Evolutionary conservation across 2,888 invertebrate genomes (phyloP).

Genomic region (Coleophora flavipennella): DNA sequence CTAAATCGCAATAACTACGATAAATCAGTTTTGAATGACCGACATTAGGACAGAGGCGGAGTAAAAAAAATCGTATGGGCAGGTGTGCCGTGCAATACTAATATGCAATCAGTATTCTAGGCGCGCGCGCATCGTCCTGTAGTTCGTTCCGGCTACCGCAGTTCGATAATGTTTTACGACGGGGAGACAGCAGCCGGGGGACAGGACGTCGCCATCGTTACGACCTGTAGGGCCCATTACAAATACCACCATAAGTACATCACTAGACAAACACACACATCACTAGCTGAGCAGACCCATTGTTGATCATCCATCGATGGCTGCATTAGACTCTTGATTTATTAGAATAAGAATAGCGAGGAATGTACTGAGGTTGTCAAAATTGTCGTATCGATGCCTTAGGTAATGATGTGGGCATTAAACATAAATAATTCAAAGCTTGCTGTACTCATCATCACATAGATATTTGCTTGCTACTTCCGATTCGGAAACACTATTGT

Average conservation of each 20-base stretch:
- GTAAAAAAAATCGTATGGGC: conserved; percentile 61
- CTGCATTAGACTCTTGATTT: conserved; percentile 28
- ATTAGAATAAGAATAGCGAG: conserved; percentile 29
- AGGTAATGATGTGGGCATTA: conserved; percentile 19
- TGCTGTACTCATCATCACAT: no score
- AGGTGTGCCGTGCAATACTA: conserved; percentile 70
- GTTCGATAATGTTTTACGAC: conserved; percentile 72
- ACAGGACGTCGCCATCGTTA: conserved; percentile 72
- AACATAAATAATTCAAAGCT: conserved; percentile 65
- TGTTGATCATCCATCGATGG: conserved; percentile 54
- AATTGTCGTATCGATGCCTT: not conserved
- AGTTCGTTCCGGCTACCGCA: conserved; percentile 72
- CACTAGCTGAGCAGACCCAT: conserved; percentile 33
- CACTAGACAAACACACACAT: conserved; percentile 41
- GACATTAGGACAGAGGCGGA: conserved; percentile 68
- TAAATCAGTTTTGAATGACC: conserved; percentile 67
- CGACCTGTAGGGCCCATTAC: conserved; percentile 66
- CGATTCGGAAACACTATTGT: conserved; percentile 69
- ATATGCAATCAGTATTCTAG: conserved; percentile 68
- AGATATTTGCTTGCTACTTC: conserved; percentile 36
- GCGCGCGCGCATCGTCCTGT: conserved; percentile 67
- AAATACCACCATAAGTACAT: conserved; percentile 55
- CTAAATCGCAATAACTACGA: conserved; percentile 66
- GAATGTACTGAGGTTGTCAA: conserved; percentile 35
- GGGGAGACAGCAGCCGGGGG: conserved; percentile 51